These are phyloP conservation scores for Lucifuga dentata DNA, from an alignment of 2,113 vertebrate genomes.

Conservation along the genomic window DNA sequence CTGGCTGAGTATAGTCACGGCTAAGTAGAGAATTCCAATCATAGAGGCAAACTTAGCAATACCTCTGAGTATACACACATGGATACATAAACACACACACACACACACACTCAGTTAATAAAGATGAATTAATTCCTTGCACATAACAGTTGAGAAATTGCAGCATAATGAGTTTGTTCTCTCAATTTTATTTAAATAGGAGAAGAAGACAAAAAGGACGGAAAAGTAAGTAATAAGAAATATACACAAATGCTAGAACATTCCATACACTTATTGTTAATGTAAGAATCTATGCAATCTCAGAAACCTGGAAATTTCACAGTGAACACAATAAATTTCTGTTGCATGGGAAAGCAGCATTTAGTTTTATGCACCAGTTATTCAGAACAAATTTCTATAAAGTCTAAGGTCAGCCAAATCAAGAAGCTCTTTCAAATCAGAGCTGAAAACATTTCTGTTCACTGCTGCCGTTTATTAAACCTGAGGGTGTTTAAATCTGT, in stretches of 20 bases:
- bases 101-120: slow-evolving; percentile 8
- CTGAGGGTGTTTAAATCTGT: too few species aligned
- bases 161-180: background rate
- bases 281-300: background rate
- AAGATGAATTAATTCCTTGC: slow-evolving; percentile 32
- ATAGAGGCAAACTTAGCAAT: slow-evolving; percentile 38
- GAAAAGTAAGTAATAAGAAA: background rate
- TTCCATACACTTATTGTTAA: too few species aligned
- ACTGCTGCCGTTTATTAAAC: too few species aligned
- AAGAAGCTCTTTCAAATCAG: too few species aligned
- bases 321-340: background rate
- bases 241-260: too few species aligned
- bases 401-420: too few species aligned
- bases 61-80: slow-evolving; percentile 17
- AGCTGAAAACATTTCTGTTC: too few species aligned
- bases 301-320: background rate
- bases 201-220: background rate
- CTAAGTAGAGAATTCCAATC: slow-evolving; percentile 58
- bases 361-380: too few species aligned
- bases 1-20: slow-evolving; percentile 60
- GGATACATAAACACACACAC: slow-evolving; percentile 15
- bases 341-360: background rate
- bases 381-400: too few species aligned
- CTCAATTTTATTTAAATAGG: background rate
- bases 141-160: background rate